Evolutionary conservation across 2,797 vertebrate species (phyloP).

Genomic region (Anguilla obscura): DNA sequence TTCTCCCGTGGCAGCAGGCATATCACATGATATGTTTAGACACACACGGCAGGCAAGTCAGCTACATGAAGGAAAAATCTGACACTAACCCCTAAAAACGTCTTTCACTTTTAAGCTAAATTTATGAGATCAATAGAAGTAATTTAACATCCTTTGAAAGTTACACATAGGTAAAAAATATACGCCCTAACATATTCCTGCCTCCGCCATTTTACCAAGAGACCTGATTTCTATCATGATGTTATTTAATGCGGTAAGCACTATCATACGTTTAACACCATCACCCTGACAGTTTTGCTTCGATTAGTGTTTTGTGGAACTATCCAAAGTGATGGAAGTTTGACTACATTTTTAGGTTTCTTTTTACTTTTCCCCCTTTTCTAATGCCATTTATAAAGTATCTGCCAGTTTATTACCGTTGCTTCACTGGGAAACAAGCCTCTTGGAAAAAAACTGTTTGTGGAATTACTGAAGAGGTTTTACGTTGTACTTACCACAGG

Average conservation of each 20-base stretch:
- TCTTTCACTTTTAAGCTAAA: conserved; percentile 18
- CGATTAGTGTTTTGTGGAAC: not conserved
- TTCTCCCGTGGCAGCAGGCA: conserved; percentile 10
- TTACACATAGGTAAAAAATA: not conserved
- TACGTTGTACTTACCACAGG: not conserved
- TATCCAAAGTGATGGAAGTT: not conserved
- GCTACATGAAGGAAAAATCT: conserved; percentile 11
- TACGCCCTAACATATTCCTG: not conserved
- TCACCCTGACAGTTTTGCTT: not conserved
- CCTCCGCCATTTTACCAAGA: not conserved
- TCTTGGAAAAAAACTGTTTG: not conserved
- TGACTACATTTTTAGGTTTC: not conserved
- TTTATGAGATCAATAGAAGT: conserved; percentile 3
- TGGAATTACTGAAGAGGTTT: not conserved
- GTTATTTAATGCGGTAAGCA: not conserved
- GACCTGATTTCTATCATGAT: not conserved
- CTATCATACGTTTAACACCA: not conserved
- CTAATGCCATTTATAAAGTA: not conserved
- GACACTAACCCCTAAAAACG: not conserved
- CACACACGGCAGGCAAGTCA: conserved; percentile 20
- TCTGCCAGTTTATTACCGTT: not conserved
- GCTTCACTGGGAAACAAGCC: not conserved
- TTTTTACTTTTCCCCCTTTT: not conserved
- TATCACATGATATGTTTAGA: conserved; percentile 18
- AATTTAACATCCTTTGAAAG: not conserved